phyloP scores from a whole-genome alignment of 2,113 vertebrate genomes.

The Alligator mississippiensis region DNA sequence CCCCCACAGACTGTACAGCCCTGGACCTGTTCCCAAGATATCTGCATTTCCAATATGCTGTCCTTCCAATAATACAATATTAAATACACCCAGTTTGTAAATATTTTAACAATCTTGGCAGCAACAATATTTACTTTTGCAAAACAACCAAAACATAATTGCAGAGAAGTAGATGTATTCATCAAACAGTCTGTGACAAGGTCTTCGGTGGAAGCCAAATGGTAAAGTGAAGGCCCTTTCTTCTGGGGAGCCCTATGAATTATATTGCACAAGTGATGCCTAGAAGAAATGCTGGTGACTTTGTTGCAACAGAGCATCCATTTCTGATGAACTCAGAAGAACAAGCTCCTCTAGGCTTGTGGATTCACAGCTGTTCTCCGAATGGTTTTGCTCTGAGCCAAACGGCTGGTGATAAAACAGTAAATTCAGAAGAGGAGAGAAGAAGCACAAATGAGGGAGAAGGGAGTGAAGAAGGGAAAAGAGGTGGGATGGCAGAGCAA shows the following conservation, averaged over 20 bases:
- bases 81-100: slow-evolving; percentile 66
- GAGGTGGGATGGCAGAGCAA: background rate
- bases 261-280: slow-evolving; percentile 57
- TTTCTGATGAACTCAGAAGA: slow-evolving; percentile 38
- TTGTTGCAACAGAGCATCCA: slow-evolving; percentile 43
- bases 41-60: slow-evolving; percentile 27
- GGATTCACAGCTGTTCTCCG: slow-evolving; percentile 70
- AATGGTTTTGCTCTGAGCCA: slow-evolving; percentile 26
- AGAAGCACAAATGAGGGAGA: background rate
- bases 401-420: background rate
- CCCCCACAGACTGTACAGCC: accelerated
- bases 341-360: slow-evolving; percentile 61
- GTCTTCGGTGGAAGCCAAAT: slow-evolving; percentile 62
- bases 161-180: background rate
- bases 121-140: slow-evolving; percentile 68
- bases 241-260: slow-evolving; percentile 24
- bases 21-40: background rate
- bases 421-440: background rate
- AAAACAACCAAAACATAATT: slow-evolving; percentile 1
- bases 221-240: slow-evolving; percentile 42
- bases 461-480: background rate
- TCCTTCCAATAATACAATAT: slow-evolving; percentile 76
- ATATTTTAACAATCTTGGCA: slow-evolving; percentile 70
- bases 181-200: slow-evolving; percentile 11
- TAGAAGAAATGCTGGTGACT: slow-evolving; percentile 48